These are phyloP conservation scores for Grallaria varia DNA, from an alignment of 2,113 vertebrate species.

Conservation along the genomic window DNA sequence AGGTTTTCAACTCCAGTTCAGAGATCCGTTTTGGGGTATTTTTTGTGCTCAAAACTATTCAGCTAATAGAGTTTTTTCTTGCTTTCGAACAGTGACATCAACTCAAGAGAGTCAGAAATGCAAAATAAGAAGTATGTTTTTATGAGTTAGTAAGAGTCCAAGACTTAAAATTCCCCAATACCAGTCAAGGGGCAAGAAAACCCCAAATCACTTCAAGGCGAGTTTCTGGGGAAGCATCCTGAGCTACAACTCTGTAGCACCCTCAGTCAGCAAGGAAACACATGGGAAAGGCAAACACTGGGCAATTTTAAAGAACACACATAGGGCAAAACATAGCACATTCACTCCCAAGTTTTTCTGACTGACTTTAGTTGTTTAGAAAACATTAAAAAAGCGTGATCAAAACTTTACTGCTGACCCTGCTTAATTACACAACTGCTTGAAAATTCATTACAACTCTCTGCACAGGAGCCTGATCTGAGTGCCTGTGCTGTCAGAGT, in stretches of 20 bases:
- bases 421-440: not conserved
- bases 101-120: not conserved
- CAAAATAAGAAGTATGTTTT: not conserved
- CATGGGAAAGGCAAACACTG: not conserved
- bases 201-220: not conserved
- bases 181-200: not conserved
- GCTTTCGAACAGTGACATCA: not conserved
- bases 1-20: constrained; percentile 11
- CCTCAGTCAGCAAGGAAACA: not conserved
- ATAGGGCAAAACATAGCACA: not conserved
- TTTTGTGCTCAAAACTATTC: constrained; percentile 2
- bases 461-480: not conserved
- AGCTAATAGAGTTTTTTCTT: not conserved
- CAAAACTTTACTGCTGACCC: not conserved
- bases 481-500: not conserved
- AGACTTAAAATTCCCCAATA: not conserved
- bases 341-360: not conserved
- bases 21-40: not conserved
- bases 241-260: not conserved
- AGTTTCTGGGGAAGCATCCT: not conserved
- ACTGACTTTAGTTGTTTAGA: not conserved
- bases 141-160: not conserved
- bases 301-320: not conserved
- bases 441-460: not conserved
- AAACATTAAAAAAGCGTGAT: not conserved